These are phyloP conservation scores for Drosophila prosaltans DNA, from an alignment of 1,140 invertebrate species.

Conservation along the genomic window DNA sequence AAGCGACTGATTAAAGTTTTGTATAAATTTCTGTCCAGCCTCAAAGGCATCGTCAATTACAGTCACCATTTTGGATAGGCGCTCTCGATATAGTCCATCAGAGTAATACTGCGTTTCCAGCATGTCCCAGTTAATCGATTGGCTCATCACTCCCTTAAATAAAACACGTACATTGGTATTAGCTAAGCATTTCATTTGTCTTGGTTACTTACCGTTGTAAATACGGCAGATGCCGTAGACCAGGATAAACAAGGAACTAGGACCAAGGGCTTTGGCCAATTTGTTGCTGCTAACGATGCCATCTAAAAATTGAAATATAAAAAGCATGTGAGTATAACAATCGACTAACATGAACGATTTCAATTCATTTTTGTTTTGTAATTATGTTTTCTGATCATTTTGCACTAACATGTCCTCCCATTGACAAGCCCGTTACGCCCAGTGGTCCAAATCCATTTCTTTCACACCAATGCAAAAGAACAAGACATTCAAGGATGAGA, in stretches of 20 bases:
- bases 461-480: constrained; percentile 97
- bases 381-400: not conserved
- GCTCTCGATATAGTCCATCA: constrained; percentile 91
- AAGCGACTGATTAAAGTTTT: constrained; percentile 87
- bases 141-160: constrained; percentile 94
- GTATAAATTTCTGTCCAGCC: constrained; percentile 92
- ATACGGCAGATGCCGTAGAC: constrained; percentile 97
- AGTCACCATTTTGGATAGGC: constrained; percentile 92
- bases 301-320: constrained; percentile 87
- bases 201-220: constrained; percentile 89
- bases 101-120: constrained; percentile 94
- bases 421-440: constrained; percentile 98
- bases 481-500: constrained; percentile 96
- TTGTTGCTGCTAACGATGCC: constrained; percentile 97
- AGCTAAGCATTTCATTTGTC: not conserved
- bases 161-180: not conserved
- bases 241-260: constrained; percentile 98
- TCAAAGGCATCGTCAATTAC: constrained; percentile 89
- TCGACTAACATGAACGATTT: too few relatives aligned
- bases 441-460: constrained; percentile 93
- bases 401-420: constrained; percentile 97
- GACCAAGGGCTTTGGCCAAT: constrained; percentile 96
- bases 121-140: constrained; percentile 96
- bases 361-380: too few relatives aligned
- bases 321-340: too few relatives aligned